Evolutionary conservation across 2,888 invertebrate species (phyloP).

Genomic region (Temnothorax ravouxi): DNA sequence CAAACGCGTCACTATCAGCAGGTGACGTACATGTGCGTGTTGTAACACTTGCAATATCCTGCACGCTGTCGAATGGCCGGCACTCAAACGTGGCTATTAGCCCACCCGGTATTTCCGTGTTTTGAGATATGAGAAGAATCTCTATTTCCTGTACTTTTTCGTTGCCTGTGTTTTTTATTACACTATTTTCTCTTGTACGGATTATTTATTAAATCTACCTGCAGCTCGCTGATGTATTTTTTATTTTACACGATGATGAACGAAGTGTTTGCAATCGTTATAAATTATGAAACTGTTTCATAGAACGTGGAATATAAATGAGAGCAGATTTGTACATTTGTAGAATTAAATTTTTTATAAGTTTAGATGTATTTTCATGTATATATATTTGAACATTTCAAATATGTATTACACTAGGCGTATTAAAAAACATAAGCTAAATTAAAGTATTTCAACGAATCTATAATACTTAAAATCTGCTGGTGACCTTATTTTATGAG

Average conservation of each 20-base stretch:
- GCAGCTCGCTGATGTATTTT: conserved; percentile 14
- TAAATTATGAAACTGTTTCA: conserved; percentile 25
- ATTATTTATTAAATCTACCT: conserved; percentile 24
- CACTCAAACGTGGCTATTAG: conserved; percentile 70
- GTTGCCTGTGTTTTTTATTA: background rate
- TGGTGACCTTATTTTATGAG: background rate
- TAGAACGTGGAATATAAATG: conserved; percentile 27
- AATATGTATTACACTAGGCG: background rate
- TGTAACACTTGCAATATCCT: conserved; percentile 75
- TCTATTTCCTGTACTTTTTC: conserved; percentile 27
- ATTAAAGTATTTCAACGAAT: conserved; percentile 14
- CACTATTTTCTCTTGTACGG: background rate
- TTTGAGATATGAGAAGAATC: conserved; percentile 62
- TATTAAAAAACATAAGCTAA: conserved; percentile 19
- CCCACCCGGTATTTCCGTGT: conserved; percentile 56
- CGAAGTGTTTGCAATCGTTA: conserved; percentile 13
- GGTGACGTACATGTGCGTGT: conserved; percentile 58
- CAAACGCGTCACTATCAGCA: conserved; percentile 67
- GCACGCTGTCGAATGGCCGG: conserved; percentile 68
- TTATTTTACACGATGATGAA: conserved; percentile 34
- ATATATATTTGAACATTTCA: background rate
- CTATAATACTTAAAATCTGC: conserved; percentile 6
- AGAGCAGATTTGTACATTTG: conserved; percentile 21
- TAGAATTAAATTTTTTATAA: conserved; percentile 25
- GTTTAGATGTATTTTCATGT: background rate